These are phyloP conservation scores for Alcedo atthis DNA, from an alignment of 2,797 vertebrate genomes.

Conservation along the genomic window DNA sequence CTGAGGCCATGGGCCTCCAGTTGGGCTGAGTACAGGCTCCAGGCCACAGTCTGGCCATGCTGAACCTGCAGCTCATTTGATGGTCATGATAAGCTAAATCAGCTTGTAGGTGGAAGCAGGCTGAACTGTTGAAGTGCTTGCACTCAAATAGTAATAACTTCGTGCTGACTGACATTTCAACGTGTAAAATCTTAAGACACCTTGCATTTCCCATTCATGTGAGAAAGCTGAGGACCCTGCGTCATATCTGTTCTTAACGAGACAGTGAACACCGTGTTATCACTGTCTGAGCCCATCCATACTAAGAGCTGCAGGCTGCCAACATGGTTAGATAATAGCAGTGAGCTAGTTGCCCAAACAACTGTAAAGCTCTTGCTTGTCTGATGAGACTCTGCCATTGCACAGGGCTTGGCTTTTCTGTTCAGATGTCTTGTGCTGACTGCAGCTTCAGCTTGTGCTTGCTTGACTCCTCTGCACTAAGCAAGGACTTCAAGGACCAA, in stretches of 20 bases:
- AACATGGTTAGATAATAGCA: neutral
- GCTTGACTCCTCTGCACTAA: neutral
- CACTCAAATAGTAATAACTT: neutral
- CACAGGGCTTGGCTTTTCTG: neutral
- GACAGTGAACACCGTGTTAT: neutral
- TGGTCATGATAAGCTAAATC: neutral
- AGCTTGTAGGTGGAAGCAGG: neutral
- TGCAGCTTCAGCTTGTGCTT: neutral
- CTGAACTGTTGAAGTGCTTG: neutral
- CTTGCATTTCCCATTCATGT: neutral
- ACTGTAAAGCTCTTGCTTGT: neutral
- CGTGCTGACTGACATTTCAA: neutral
- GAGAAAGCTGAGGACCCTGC: neutral
- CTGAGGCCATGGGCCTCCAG: neutral
- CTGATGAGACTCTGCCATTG: neutral
- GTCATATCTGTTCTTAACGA: neutral
- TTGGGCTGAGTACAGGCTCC: neutral
- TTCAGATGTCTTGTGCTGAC: neutral
- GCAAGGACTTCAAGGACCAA: neutral
- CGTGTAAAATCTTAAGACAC: neutral
- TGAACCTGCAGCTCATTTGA: fast-evolving
- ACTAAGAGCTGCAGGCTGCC: neutral
- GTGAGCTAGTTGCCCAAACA: neutral
- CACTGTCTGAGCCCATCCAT: neutral
- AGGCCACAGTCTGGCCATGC: neutral